These are phyloP conservation scores for Lasioglossum pauxillum DNA, from an alignment of 2,888 invertebrate genomes.

Conservation along the genomic window DNA sequence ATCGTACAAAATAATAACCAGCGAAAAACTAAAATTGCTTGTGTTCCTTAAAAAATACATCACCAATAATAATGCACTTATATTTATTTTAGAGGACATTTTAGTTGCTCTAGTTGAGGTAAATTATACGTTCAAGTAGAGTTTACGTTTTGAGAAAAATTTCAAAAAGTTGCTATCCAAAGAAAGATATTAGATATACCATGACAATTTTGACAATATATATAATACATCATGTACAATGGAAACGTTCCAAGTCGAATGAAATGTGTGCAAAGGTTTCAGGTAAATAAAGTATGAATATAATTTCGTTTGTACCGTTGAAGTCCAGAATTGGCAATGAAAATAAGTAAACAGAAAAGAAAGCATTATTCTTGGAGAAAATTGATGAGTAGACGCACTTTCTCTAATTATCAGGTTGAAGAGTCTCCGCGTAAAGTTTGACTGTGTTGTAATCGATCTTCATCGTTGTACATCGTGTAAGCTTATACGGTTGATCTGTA, in stretches of 20 bases:
- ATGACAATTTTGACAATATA: too few species aligned
- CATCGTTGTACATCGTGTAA: not conserved
- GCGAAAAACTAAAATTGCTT: too few species aligned
- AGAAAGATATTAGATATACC: too few species aligned
- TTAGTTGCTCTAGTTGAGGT: not conserved
- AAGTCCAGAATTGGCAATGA: not conserved
- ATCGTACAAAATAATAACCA: too few species aligned
- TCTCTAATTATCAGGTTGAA: not conserved
- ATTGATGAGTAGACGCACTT: not conserved
- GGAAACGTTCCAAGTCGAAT: too few species aligned
- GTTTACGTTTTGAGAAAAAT: not conserved
- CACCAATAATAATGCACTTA: not conserved
- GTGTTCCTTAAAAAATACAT: not conserved
- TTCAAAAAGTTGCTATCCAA: not conserved
- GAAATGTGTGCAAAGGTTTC: too few species aligned
- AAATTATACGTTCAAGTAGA: not conserved
- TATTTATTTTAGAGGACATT: not conserved
- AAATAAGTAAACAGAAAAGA: not conserved
- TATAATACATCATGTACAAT: too few species aligned
- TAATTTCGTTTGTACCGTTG: too few species aligned
- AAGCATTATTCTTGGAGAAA: not conserved
- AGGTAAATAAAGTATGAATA: too few species aligned
- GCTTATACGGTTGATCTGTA: conserved; percentile 8
- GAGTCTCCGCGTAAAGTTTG: not conserved
- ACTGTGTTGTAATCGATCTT: not conserved